Conservation (phyloP, 2,113 vertebrate species). For the Dicrurus megarhynchus region DNA sequence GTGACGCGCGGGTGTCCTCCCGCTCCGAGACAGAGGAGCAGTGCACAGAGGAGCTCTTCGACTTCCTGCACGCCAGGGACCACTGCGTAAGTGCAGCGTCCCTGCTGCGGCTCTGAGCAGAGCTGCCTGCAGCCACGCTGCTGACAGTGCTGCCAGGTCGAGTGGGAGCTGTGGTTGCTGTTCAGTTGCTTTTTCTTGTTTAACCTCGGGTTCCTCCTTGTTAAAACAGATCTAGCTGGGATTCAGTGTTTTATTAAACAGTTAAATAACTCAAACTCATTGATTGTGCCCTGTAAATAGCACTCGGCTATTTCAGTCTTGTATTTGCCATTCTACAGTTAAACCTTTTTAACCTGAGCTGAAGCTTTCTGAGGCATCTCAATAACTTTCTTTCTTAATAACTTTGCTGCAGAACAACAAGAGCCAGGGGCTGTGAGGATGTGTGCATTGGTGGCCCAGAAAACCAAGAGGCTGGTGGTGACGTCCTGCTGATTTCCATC, state of each 20-base stretch:
- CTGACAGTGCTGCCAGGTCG: accelerated
- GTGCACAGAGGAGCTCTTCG: constrained; percentile 92
- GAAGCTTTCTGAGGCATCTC: background rate
- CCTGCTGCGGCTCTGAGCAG: background rate
- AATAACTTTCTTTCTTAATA: background rate
- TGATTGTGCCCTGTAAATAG: background rate
- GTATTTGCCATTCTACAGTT: background rate
- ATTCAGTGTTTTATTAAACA: accelerated
- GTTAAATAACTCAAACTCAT: accelerated
- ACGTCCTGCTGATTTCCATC: background rate
- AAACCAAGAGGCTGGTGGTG: background rate
- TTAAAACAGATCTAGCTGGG: background rate
- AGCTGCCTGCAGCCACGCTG: background rate
- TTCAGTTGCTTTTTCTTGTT: background rate
- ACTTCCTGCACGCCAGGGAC: constrained; percentile 90
- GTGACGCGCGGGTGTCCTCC: constrained; percentile 77
- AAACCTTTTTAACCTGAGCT: background rate
- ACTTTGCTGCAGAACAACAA: background rate
- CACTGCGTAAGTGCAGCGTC: constrained; percentile 81
- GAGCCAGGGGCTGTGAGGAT: background rate
- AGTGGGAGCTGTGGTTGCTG: background rate
- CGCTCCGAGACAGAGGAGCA: constrained; percentile 81
- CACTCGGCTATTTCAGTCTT: background rate
- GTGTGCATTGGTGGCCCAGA: accelerated
- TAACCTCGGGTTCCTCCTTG: background rate